Percentiles rank a stretch among this genome's conserved stretches.
Evolutionary conservation across 2,113 vertebrate species (phyloP).

Genomic region (Micromys minutus): DNA sequence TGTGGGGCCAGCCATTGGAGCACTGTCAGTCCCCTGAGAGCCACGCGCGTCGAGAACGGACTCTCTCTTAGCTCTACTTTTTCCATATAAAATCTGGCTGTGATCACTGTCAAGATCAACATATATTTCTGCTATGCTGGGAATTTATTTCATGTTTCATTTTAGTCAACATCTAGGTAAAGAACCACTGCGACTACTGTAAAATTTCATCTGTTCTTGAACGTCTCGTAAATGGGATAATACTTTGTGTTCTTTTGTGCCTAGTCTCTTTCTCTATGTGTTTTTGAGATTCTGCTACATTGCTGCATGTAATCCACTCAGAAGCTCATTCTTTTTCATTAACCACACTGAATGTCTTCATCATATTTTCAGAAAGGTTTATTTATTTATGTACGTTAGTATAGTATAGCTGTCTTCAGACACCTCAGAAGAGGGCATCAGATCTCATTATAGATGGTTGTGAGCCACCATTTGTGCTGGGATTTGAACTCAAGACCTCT

Average conservation of each 20-base stretch:
- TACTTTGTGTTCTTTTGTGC: neutral
- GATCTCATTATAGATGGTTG: too few species aligned
- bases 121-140: slow-evolving; percentile 13
- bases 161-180: neutral
- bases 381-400: too few species aligned
- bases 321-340: neutral
- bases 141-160: neutral
- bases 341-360: neutral
- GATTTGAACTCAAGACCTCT: too few species aligned
- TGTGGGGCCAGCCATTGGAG: neutral
- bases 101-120: neutral
- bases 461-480: too few species aligned
- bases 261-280: neutral
- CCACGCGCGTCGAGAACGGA: too few species aligned
- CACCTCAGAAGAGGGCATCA: too few species aligned
- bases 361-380: neutral
- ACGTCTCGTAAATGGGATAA: neutral
- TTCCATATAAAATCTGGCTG: neutral
- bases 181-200: neutral
- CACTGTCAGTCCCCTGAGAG: neutral
- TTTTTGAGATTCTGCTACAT: slow-evolving; percentile 5
- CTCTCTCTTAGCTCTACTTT: neutral
- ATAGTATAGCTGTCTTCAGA: too few species aligned
- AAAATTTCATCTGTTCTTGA: slow-evolving; percentile 15
- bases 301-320: neutral